Conservation (phyloP, 2,797 vertebrate species). For the Xenops minutus region DNA sequence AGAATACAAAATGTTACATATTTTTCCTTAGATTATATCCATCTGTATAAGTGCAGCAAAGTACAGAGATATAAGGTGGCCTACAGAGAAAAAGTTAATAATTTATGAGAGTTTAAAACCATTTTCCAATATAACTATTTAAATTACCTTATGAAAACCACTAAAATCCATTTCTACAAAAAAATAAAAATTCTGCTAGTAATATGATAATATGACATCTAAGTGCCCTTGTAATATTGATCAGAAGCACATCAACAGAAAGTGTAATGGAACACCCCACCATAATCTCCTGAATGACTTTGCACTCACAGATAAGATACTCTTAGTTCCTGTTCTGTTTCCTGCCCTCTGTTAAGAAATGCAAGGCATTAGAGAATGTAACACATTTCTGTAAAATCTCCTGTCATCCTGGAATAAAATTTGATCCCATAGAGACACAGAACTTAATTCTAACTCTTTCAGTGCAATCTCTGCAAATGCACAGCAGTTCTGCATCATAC, state of each 20-base stretch:
- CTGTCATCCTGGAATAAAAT: background rate
- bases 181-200: background rate
- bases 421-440: background rate
- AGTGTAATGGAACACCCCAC: background rate
- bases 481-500: background rate
- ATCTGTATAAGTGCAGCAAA: background rate
- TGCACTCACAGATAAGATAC: background rate
- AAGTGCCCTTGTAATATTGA: background rate
- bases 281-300: background rate
- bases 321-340: background rate
- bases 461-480: background rate
- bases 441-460: background rate
- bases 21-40: background rate
- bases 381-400: background rate
- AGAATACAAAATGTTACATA: background rate
- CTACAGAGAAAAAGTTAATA: background rate
- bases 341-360: background rate
- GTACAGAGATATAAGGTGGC: background rate
- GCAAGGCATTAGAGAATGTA: background rate
- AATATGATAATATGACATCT: background rate
- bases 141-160: conserved; percentile 5
- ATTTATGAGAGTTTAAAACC: conserved; percentile 10
- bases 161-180: background rate
- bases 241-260: background rate
- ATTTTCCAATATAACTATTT: background rate